Percentiles rank a stretch among this genome's conserved stretches.
phyloP scores from a whole-genome alignment of 2,113 vertebrate genomes.

The Arothron firmamentum region DNA sequence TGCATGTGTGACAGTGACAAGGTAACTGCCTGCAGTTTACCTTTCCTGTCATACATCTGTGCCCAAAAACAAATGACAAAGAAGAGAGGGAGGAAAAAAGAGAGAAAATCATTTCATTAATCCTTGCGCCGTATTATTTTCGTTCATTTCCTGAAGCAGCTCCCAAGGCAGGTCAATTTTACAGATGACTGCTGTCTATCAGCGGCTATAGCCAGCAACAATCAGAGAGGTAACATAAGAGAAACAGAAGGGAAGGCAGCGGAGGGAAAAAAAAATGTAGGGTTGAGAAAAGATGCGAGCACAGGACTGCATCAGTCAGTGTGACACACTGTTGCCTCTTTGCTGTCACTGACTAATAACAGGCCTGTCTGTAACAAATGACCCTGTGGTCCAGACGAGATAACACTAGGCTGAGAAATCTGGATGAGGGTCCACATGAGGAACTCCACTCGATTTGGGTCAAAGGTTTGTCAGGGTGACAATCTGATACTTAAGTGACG shows the following conservation, averaged over 20 bases:
- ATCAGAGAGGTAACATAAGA: conserved; percentile 56
- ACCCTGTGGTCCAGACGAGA: conserved; percentile 60
- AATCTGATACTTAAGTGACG: conserved; percentile 40
- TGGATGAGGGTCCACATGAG: conserved; percentile 39
- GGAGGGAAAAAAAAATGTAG: conserved; percentile 20
- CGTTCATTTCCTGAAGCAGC: conserved; percentile 54
- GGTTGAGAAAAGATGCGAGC: conserved; percentile 53
- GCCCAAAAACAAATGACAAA: conserved; percentile 20
- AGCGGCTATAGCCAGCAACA: conserved; percentile 58
- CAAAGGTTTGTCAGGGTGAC: conserved; percentile 51
- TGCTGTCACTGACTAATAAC: conserved; percentile 73
- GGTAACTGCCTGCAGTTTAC: conserved; percentile 44
- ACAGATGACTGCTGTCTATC: conserved; percentile 77
- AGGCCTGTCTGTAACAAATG: conserved; percentile 71
- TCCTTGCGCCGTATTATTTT: conserved; percentile 57
- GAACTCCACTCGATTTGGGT: conserved; percentile 45
- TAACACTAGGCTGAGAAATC: conserved; percentile 55
- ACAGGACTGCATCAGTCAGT: conserved; percentile 65
- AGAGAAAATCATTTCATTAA: conserved; percentile 61
- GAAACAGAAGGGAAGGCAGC: conserved; percentile 25
- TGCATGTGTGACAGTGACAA: conserved; percentile 44
- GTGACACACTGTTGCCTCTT: conserved; percentile 56
- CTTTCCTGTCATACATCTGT: conserved; percentile 52
- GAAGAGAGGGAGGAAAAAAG: conserved; percentile 23
- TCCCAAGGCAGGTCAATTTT: conserved; percentile 72